Conservation (phyloP, 2,113 vertebrate genomes). For the Galeopterus variegatus region DNA sequence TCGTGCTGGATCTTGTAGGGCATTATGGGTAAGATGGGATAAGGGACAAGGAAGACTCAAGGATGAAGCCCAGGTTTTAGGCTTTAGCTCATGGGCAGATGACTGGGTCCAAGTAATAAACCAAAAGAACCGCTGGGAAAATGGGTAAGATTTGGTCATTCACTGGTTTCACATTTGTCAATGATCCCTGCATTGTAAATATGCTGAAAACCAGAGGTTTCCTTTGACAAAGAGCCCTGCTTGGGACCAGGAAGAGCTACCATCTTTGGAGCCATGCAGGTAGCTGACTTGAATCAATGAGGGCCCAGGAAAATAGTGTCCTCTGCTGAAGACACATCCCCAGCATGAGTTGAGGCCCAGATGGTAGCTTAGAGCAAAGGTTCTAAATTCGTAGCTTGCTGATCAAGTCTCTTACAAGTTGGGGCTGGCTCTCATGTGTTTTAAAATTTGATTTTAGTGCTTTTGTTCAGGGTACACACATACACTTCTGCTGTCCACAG, state of each 20-base stretch:
- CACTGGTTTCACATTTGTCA: not conserved
- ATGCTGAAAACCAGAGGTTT: not conserved
- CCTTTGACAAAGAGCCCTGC: not conserved
- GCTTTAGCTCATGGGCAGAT: not conserved
- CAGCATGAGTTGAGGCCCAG: not conserved
- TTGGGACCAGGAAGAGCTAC: not conserved
- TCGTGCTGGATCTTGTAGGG: not conserved
- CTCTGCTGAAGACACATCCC: not conserved
- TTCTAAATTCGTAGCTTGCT: not conserved
- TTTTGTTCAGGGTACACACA: not conserved
- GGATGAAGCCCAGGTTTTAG: not conserved
- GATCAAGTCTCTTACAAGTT: not conserved
- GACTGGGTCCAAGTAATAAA: not conserved
- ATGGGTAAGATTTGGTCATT: conserved; percentile 14
- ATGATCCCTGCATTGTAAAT: not conserved
- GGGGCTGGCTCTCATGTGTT: not conserved
- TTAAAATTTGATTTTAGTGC: not conserved
- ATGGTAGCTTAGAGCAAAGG: not conserved
- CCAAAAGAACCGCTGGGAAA: not conserved
- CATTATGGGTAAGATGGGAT: not conserved
- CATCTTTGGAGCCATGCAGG: not conserved
- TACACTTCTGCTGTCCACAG: not conserved
- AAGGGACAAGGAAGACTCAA: not conserved
- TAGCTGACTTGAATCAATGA: not conserved
- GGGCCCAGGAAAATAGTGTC: not conserved